phyloP scores from a whole-genome alignment of 2,888 invertebrate genomes.

The Drosophila rubida region DNA sequence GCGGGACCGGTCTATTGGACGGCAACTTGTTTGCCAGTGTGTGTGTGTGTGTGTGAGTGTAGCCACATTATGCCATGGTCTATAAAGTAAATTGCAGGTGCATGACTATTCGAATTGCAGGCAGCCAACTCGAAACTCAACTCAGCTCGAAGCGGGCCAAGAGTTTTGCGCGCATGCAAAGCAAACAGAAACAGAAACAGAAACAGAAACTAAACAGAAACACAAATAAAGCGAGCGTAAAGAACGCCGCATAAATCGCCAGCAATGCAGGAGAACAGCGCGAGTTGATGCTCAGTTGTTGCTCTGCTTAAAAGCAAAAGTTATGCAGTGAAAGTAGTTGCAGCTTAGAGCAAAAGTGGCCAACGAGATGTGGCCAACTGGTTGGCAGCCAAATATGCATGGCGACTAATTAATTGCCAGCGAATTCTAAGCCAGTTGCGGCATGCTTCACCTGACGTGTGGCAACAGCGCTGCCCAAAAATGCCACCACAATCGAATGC shows the following conservation, averaged over 20 bases:
- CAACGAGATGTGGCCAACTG: too few relatives aligned
- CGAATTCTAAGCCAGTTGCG: slow-evolving; percentile 63
- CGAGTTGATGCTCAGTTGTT: too few relatives aligned
- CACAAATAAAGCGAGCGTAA: slow-evolving; percentile 12
- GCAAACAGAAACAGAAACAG: neutral
- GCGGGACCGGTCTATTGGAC: slow-evolving; percentile 73
- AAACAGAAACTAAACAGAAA: slow-evolving; percentile 5
- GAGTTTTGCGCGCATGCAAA: slow-evolving; percentile 37
- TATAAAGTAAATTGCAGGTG: slow-evolving; percentile 85
- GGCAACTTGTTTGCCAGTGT: slow-evolving; percentile 57
- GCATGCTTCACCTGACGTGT: slow-evolving; percentile 67
- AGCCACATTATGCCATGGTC: slow-evolving; percentile 83
- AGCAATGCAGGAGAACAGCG: slow-evolving; percentile 63
- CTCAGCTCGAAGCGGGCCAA: slow-evolving; percentile 43
- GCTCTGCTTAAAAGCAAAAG: too few relatives aligned
- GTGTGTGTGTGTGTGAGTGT: slow-evolving; percentile 34
- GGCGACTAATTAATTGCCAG: slow-evolving; percentile 74
- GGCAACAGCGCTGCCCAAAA: slow-evolving; percentile 68
- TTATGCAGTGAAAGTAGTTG: slow-evolving; percentile 8
- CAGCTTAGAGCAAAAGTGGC: slow-evolving; percentile 6
- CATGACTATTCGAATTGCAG: slow-evolving; percentile 82
- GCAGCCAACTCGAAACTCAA: slow-evolving; percentile 57
- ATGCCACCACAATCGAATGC: too few relatives aligned
- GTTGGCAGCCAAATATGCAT: slow-evolving; percentile 42
- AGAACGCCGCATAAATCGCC: slow-evolving; percentile 67